Conservation (phyloP, 2,888 invertebrate genomes). For the Galerucella nymphaeae region DNA sequence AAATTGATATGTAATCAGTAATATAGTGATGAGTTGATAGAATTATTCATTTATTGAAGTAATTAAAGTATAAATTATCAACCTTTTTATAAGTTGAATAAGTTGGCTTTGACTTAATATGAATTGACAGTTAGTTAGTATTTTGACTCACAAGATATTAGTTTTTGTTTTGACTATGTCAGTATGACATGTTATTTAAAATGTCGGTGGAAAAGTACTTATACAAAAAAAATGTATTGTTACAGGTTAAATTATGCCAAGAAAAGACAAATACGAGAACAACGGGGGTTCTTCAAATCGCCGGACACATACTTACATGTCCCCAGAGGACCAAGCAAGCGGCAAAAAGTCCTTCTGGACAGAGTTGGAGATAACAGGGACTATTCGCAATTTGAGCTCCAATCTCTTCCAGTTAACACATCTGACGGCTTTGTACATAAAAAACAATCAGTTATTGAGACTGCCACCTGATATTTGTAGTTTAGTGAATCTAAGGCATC, state of each 20-base stretch:
- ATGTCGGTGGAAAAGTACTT: conserved; percentile 22
- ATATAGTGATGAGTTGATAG: not conserved
- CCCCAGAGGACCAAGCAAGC: conserved; percentile 90
- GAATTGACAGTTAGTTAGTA: no score
- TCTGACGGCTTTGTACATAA: conserved; percentile 93
- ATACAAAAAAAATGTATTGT: conserved; percentile 44
- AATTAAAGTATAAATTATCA: not conserved
- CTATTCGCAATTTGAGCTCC: conserved; percentile 93
- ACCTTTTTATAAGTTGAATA: not conserved
- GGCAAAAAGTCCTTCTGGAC: conserved; percentile 95
- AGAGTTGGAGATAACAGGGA: conserved; percentile 82
- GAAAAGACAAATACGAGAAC: conserved; percentile 89
- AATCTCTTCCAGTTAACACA: conserved; percentile 91
- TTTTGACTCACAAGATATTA: no score
- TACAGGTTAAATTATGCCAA: conserved; percentile 66
- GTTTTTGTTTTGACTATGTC: not conserved
- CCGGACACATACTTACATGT: conserved; percentile 91
- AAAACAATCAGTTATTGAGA: conserved; percentile 93
- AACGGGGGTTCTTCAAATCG: conserved; percentile 63
- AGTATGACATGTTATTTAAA: conserved; percentile 13
- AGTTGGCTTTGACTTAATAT: not conserved
- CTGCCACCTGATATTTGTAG: conserved; percentile 92
- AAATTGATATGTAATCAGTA: not conserved
- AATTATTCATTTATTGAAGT: not conserved
- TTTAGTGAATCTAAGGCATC: conserved; percentile 83